Evolutionary conservation across 1,140 invertebrate genomes (phyloP).

Genomic region (Eueides isabella): DNA sequence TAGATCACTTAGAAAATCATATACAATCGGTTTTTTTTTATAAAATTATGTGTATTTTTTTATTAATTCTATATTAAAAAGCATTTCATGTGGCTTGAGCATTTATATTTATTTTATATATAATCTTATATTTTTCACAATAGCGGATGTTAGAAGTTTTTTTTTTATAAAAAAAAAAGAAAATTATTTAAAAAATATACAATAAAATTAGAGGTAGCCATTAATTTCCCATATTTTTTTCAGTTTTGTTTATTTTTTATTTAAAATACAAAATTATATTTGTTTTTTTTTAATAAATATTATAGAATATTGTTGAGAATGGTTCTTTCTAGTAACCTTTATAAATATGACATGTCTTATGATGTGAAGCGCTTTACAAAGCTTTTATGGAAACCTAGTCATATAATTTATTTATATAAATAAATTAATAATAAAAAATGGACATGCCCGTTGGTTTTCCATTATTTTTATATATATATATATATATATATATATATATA

Average conservation of each 20-base stretch:
- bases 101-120: background rate
- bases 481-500: background rate
- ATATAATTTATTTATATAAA: constrained; percentile 13
- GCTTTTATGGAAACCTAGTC: constrained; percentile 16
- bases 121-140: background rate
- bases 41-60: no score
- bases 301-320: constrained; percentile 19
- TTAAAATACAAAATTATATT: background rate
- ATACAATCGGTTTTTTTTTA: no score
- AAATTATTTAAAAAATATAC: no score
- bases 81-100: background rate
- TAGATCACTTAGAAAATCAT: no score
- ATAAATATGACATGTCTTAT: constrained; percentile 17
- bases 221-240: background rate
- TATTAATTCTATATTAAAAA: background rate
- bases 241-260: background rate
- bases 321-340: constrained; percentile 18
- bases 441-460: background rate
- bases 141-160: background rate
- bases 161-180: no score
- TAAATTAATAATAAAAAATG: background rate
- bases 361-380: constrained; percentile 20
- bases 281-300: background rate
- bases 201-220: no score
- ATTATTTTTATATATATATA: background rate